Conservation (phyloP, 2,888 invertebrate species). For the Sisyra nigra region DNA sequence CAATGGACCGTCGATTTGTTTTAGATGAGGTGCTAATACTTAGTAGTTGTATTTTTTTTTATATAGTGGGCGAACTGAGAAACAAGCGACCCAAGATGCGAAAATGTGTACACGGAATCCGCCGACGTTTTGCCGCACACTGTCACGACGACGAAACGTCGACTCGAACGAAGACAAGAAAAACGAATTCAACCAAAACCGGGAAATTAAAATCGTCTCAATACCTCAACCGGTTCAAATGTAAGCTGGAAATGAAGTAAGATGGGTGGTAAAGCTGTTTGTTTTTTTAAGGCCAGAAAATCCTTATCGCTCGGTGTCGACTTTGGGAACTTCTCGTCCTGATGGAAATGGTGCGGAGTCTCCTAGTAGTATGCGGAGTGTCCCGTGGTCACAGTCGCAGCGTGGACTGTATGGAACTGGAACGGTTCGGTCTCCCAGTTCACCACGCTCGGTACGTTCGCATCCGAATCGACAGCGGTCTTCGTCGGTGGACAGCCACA, state of each 20-base stretch:
- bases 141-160: constrained; percentile 44
- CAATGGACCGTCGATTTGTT: not conserved
- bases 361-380: constrained; percentile 71
- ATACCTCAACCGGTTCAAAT: constrained; percentile 36
- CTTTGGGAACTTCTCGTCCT: constrained; percentile 2
- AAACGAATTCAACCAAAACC: constrained; percentile 21
- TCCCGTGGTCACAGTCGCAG: constrained; percentile 59
- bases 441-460: constrained; percentile 26
- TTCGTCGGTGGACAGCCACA: constrained; percentile 78
- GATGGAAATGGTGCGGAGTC: constrained; percentile 37
- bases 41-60: not conserved
- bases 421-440: constrained; percentile 29
- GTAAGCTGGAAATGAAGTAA: constrained; percentile 20
- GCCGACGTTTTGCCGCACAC: constrained; percentile 44
- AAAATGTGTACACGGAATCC: constrained; percentile 29
- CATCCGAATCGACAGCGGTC: constrained; percentile 41
- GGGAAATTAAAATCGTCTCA: constrained; percentile 35
- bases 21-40: not conserved
- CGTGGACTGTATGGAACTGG: constrained; percentile 51
- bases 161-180: constrained; percentile 30
- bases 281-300: constrained; percentile 27
- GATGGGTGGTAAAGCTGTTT: not conserved
- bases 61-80: constrained; percentile 44
- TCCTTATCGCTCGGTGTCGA: constrained; percentile 30
- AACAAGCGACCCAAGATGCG: constrained; percentile 35